phyloP scores from a whole-genome alignment of 2,888 invertebrate species.

The Thecocarcelia acutangulata region DNA sequence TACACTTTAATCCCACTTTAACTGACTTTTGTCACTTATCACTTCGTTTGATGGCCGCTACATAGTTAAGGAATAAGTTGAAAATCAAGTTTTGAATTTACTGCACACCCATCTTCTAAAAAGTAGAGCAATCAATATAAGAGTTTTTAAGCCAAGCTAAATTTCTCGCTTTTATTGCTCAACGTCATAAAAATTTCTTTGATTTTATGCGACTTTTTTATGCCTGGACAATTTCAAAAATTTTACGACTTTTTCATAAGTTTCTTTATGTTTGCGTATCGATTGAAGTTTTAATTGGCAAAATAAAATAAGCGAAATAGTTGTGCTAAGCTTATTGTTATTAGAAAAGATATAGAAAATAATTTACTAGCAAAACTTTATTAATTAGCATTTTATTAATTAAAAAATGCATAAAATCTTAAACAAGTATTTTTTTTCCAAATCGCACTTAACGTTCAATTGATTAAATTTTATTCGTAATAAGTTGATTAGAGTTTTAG shows the following conservation, averaged over 20 bases:
- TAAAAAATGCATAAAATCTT: not conserved
- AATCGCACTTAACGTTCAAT: no score
- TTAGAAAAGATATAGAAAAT: not conserved
- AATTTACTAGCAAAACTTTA: conserved; percentile 18
- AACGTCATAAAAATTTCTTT: conserved; percentile 17
- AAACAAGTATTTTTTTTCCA: no score
- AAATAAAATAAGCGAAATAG: conserved; percentile 17
- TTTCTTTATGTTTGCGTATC: not conserved
- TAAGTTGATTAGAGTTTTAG: no score
- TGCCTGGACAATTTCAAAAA: conserved; percentile 23
- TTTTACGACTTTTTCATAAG: conserved; percentile 35
- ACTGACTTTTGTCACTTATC: no score
- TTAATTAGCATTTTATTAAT: conserved; percentile 23
- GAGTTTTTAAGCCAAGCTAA: no score
- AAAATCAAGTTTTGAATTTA: no score
- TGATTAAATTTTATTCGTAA: no score
- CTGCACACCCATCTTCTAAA: no score
- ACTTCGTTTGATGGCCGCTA: no score
- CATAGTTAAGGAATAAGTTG: no score
- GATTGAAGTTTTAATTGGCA: conserved; percentile 39
- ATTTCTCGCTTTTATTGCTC: not conserved
- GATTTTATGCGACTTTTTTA: conserved; percentile 31
- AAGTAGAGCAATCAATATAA: no score
- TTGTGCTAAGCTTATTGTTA: conserved; percentile 5
- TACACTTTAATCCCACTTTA: no score